Conservation (phyloP, 2,797 vertebrate genomes). For the Cercopithecus mitis region DNA sequence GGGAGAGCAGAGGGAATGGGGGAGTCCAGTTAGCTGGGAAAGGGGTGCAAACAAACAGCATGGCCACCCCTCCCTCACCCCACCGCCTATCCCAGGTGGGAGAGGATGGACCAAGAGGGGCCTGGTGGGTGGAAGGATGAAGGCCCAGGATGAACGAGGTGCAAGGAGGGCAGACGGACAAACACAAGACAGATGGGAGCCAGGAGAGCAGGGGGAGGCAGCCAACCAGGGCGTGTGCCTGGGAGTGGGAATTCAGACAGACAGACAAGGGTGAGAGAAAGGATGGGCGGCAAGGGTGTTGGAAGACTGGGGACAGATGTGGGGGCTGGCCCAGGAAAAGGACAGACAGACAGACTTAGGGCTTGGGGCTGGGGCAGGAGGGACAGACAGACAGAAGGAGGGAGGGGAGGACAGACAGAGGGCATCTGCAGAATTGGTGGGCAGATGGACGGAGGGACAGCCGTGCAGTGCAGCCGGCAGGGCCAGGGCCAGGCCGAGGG, state of each 20-base stretch:
- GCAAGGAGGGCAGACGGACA: background rate
- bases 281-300: background rate
- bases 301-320: background rate
- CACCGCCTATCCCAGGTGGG: background rate
- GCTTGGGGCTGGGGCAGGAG: background rate
- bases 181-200: background rate
- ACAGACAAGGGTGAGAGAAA: background rate
- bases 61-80: background rate
- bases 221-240: background rate
- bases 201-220: background rate
- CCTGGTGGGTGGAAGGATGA: background rate
- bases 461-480: background rate
- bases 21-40: background rate
- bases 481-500: slow-evolving; percentile 76
- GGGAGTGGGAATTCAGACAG: background rate
- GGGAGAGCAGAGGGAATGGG: background rate
- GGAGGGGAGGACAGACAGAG: background rate
- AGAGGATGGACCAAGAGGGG: background rate
- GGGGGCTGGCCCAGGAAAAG: background rate
- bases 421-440: background rate
- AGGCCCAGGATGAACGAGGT: background rate
- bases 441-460: slow-evolving; percentile 38
- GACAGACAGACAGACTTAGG: background rate
- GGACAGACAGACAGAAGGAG: background rate
- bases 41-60: background rate